phyloP scores from a whole-genome alignment of 2,888 invertebrate genomes.

The Ypsolopha scabrella region DNA sequence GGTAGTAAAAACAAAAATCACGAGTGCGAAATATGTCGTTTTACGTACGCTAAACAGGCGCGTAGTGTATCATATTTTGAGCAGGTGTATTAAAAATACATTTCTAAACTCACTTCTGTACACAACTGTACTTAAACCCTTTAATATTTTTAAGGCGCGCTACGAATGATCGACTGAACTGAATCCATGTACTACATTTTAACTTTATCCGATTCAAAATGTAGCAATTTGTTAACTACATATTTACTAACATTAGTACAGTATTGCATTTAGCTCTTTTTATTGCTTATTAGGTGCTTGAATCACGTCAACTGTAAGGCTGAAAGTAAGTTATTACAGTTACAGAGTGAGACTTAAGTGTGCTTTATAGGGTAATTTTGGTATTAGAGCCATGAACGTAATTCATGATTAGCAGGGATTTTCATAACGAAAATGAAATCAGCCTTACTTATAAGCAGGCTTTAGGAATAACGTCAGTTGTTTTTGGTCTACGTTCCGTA shows the following conservation, averaged over 20 bases:
- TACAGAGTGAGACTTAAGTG: background rate
- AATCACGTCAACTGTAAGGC: background rate
- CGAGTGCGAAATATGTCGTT: too few species aligned
- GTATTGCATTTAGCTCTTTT: background rate
- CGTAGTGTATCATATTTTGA: too few species aligned
- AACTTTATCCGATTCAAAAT: constrained; percentile 48
- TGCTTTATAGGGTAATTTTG: too few species aligned
- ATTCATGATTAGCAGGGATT: too few species aligned
- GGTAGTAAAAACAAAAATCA: too few species aligned
- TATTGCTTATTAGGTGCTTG: background rate
- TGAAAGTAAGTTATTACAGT: background rate
- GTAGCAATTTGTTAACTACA: constrained; percentile 56
- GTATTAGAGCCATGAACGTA: too few species aligned
- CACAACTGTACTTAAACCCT: constrained; percentile 41
- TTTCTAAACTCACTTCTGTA: constrained; percentile 18
- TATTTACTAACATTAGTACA: background rate
- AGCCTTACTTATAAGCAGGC: too few species aligned
- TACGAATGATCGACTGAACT: constrained; percentile 53
- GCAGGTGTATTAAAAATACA: background rate
- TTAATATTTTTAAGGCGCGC: constrained; percentile 54
- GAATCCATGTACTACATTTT: constrained; percentile 49
- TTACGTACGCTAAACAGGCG: too few species aligned
- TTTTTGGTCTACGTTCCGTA: too few species aligned
- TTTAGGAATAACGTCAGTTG: too few species aligned
- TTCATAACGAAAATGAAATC: too few species aligned